phyloP scores from a whole-genome alignment of 2,888 invertebrate genomes.

The Luperina testacea region DNA sequence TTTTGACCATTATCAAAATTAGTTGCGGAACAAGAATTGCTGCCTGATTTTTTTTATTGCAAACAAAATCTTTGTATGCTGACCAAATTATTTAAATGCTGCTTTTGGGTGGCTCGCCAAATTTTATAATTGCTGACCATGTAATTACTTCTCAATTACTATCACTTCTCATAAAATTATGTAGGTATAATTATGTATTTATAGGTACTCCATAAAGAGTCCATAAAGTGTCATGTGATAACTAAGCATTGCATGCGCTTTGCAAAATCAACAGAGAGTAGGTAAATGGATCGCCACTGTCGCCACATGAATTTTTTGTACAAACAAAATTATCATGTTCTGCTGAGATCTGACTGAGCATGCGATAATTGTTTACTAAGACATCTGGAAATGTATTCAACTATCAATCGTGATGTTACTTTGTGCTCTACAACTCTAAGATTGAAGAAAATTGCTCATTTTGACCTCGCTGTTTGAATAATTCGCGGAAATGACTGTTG shows the following conservation, averaged over 20 bases:
- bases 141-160: too few species aligned
- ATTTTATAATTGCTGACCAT: too few species aligned
- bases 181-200: not conserved
- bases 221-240: not conserved
- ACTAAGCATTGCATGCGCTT: constrained; percentile 7
- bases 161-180: constrained; percentile 31
- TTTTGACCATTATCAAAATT: too few species aligned
- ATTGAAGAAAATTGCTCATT: not conserved
- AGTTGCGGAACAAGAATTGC: too few species aligned
- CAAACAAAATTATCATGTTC: constrained; percentile 14
- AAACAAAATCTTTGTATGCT: too few species aligned
- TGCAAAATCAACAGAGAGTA: constrained; percentile 9
- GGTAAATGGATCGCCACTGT: not conserved
- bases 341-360: not conserved
- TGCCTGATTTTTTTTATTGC: too few species aligned
- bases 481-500: constrained; percentile 15
- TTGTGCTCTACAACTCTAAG: not conserved
- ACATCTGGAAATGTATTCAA: constrained; percentile 1
- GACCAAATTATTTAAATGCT: too few species aligned
- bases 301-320: not conserved
- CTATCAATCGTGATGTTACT: not conserved
- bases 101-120: too few species aligned
- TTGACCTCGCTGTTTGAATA: constrained; percentile 21
- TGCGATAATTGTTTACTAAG: not conserved
- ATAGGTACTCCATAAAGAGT: too few species aligned